Conservation (phyloP, 2,113 vertebrate genomes). For the Solea solea region DNA sequence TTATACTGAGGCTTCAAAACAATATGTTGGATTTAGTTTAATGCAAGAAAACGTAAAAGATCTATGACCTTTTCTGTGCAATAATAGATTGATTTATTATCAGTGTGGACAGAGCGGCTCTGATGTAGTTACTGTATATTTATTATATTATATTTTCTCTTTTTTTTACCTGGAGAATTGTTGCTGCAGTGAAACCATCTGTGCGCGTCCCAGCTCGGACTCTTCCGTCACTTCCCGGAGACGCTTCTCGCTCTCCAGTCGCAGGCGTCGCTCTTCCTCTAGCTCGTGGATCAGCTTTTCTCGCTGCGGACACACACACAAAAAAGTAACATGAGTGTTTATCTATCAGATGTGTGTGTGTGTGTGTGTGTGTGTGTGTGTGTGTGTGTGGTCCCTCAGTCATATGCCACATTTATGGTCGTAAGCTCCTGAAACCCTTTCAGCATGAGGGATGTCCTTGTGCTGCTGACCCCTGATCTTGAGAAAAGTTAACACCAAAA, state of each 20-base stretch:
- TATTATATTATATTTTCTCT: no score
- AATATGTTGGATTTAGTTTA: no score
- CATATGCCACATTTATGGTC: not conserved
- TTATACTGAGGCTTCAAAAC: no score
- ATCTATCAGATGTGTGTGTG: not conserved
- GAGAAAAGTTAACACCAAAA: no score
- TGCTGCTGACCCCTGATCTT: not conserved
- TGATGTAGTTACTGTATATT: no score
- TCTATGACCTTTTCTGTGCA: no score
- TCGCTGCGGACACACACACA: constrained; percentile 78
- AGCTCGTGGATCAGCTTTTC: constrained; percentile 94
- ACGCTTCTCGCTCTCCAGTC: constrained; percentile 89
- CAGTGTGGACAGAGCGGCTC: no score
- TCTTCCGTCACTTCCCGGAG: constrained; percentile 88
- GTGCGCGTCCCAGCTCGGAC: constrained; percentile 84
- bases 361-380: not conserved
- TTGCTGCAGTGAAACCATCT: constrained; percentile 90
- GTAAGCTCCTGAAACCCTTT: not conserved
- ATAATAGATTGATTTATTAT: no score
- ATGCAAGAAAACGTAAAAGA: no score
- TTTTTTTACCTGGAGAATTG: constrained; percentile 90
- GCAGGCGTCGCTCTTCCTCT: constrained; percentile 91
- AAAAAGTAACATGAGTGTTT: not conserved
- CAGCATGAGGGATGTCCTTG: not conserved
- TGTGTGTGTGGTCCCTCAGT: not conserved